Percentiles rank a stretch among this genome's conserved stretches.
Evolutionary conservation across 1,140 invertebrate species (phyloP).

Genomic region (Drosophila grimshawi): DNA sequence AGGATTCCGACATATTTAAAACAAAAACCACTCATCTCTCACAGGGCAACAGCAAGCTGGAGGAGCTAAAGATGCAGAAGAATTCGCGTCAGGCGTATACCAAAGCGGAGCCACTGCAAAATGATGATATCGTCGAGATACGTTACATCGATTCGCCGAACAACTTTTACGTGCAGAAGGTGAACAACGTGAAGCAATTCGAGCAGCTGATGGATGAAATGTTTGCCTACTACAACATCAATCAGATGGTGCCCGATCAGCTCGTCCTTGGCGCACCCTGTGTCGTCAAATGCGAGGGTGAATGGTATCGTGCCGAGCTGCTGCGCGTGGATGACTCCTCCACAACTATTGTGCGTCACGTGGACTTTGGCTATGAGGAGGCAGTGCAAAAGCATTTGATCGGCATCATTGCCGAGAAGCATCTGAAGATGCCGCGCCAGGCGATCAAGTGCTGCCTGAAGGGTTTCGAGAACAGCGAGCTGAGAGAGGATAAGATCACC

Average conservation of each 20-base stretch:
- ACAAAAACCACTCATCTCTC: no score
- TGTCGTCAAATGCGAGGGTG: slow-evolving; percentile 89
- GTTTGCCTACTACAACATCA: slow-evolving; percentile 72
- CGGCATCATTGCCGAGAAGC: slow-evolving; percentile 87
- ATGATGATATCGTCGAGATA: slow-evolving; percentile 87
- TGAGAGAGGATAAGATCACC: slow-evolving; percentile 73
- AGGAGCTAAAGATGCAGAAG: slow-evolving; percentile 85
- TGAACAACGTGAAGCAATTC: slow-evolving; percentile 86
- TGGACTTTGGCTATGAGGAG: slow-evolving; percentile 93
- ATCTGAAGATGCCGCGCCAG: slow-evolving; percentile 89
- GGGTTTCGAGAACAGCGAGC: slow-evolving; percentile 82
- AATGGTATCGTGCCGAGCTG: slow-evolving; percentile 91
- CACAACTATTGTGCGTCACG: slow-evolving; percentile 83
- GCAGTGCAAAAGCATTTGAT: slow-evolving; percentile 86
- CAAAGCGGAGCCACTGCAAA: slow-evolving; percentile 85
- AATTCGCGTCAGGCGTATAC: slow-evolving; percentile 85
- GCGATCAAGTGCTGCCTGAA: slow-evolving; percentile 89
- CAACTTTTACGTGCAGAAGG: slow-evolving; percentile 90
- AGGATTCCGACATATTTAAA: slow-evolving; percentile 69
- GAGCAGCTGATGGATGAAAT: slow-evolving; percentile 83
- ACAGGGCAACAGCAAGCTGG: slow-evolving; percentile 84
- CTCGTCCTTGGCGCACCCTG: slow-evolving; percentile 88
- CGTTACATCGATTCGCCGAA: slow-evolving; percentile 89
- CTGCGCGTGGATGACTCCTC: slow-evolving; percentile 71
- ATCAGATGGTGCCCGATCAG: slow-evolving; percentile 85